A percentile compares a stretch with the other conserved stretches of the same genome.
Evolutionary conservation across 2,113 vertebrate genomes (phyloP).

Genomic region (Cinclus cinclus): DNA sequence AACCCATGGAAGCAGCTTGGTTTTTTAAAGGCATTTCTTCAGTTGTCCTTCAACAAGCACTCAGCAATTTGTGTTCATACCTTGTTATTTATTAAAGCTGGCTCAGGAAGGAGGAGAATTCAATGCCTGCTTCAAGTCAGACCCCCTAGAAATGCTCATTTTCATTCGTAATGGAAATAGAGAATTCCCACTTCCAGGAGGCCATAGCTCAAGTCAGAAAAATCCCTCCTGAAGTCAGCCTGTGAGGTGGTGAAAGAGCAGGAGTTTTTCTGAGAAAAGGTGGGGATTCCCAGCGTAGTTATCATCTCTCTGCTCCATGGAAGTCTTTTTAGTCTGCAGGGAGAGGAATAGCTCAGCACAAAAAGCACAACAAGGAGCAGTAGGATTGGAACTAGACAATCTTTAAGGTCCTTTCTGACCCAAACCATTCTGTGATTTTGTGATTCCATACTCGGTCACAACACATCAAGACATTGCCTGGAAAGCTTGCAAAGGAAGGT

Average conservation of each 20-base stretch:
- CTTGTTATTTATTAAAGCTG: slow-evolving; percentile 25
- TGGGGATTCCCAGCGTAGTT: not conserved
- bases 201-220: not conserved
- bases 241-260: not conserved
- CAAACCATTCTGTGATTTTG: not conserved
- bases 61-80: slow-evolving; percentile 43
- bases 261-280: not conserved
- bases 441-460: not conserved
- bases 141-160: slow-evolving; percentile 24
- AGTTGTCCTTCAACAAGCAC: slow-evolving; percentile 36
- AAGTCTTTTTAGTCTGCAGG: not conserved
- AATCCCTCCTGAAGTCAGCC: not conserved
- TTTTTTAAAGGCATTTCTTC: slow-evolving; percentile 12
- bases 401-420: not conserved
- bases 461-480: not conserved
- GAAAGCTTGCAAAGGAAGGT: not conserved
- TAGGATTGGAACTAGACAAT: not conserved
- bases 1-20: not conserved
- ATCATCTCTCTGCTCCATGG: not conserved
- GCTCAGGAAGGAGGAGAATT: not conserved
- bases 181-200: not conserved
- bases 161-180: slow-evolving; percentile 24
- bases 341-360: not conserved
- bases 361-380: not conserved
- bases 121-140: slow-evolving; percentile 29